These are phyloP conservation scores for Oeneis ivallda DNA, from an alignment of 2,888 invertebrate genomes.

Conservation along the genomic window DNA sequence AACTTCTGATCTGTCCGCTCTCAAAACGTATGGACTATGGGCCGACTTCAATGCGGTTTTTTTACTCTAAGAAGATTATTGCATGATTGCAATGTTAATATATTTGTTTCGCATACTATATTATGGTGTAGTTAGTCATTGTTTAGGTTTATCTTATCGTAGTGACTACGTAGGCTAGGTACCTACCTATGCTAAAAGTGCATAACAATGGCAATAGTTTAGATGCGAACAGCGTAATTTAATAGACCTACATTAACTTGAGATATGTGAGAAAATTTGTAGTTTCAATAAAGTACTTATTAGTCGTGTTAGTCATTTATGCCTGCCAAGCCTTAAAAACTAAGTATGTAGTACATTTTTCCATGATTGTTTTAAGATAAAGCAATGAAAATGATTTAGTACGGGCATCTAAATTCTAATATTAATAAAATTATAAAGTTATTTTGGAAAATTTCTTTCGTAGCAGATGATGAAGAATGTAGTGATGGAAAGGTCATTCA, in stretches of 20 bases:
- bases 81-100: conserved; percentile 8
- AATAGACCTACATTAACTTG: neutral
- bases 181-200: conserved; percentile 7
- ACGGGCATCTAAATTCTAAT: too few relatives aligned
- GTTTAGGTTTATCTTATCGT: conserved; percentile 12
- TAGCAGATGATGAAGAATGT: too few relatives aligned
- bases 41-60: neutral
- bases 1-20: neutral
- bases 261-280: conserved; percentile 10
- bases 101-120: neutral
- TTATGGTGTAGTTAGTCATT: conserved; percentile 5
- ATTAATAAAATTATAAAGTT: too few relatives aligned
- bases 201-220: conserved; percentile 7
- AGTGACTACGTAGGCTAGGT: neutral
- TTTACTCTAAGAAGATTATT: neutral
- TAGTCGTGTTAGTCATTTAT: too few relatives aligned
- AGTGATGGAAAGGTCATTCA: too few relatives aligned
- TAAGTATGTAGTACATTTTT: too few relatives aligned
- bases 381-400: too few relatives aligned
- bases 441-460: too few relatives aligned
- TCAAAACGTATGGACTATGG: neutral
- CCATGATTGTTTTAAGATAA: too few relatives aligned
- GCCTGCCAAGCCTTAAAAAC: too few relatives aligned
- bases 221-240: conserved; percentile 7
- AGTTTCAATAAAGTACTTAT: neutral